A percentile compares a stretch with the other conserved stretches of the same genome.
Evolutionary conservation across 2,888 invertebrate species (phyloP).

Genomic region (Strigamia maritima): DNA sequence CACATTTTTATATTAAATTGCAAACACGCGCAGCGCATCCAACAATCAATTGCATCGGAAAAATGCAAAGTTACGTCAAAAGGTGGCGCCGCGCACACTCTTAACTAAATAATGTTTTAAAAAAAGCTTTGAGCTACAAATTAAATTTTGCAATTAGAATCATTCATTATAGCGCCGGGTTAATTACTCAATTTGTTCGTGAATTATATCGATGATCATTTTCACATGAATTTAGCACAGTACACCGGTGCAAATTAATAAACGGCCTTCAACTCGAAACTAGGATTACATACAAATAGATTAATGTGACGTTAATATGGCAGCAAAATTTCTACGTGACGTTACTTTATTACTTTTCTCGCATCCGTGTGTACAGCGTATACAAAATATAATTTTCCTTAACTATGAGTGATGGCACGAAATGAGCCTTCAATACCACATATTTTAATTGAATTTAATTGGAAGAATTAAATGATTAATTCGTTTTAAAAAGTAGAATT

Average conservation of each 20-base stretch:
- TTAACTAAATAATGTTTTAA: neutral
- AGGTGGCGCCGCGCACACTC: neutral
- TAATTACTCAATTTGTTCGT: neutral
- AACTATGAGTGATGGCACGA: too few species aligned
- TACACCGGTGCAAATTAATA: slow-evolving; percentile 17
- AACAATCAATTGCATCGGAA: neutral
- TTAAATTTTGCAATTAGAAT: neutral
- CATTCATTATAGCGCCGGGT: neutral
- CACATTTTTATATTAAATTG: too few species aligned
- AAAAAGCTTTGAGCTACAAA: neutral
- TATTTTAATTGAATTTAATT: too few species aligned
- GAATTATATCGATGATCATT: slow-evolving; percentile 7
- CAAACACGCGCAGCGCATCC: too few species aligned
- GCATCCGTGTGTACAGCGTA: too few species aligned
- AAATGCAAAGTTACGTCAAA: slow-evolving; percentile 8
- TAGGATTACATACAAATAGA: neutral
- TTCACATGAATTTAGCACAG: slow-evolving; percentile 4
- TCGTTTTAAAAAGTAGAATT: too few species aligned
- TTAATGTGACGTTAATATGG: slow-evolving; percentile 17
- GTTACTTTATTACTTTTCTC: neutral
- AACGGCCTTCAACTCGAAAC: slow-evolving; percentile 8
- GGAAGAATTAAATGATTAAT: too few species aligned
- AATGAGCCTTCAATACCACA: too few species aligned
- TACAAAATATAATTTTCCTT: too few species aligned
- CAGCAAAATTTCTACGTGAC: neutral